Evolutionary conservation across 2,113 vertebrate species (phyloP).

Genomic region (Prionailurus viverrinus): DNA sequence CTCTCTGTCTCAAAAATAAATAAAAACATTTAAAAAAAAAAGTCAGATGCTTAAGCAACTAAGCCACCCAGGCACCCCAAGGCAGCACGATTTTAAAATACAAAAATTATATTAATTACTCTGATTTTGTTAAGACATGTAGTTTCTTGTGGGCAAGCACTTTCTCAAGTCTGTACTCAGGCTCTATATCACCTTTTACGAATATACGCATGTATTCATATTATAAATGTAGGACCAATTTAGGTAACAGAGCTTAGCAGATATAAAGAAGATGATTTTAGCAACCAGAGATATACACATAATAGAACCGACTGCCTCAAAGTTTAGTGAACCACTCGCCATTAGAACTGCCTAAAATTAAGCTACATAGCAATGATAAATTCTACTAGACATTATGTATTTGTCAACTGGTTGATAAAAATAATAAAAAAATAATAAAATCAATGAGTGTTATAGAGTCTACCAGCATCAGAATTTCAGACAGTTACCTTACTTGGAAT

Average conservation of each 20-base stretch:
- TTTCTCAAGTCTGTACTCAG: neutral
- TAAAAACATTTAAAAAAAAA: no score
- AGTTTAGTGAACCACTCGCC: neutral
- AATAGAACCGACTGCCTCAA: neutral
- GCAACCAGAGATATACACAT: neutral
- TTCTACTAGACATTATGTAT: neutral
- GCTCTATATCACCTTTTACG: neutral
- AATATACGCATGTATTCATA: neutral
- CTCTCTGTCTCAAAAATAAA: no score
- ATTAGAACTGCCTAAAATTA: neutral
- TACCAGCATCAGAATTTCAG: neutral
- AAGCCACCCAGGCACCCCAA: neutral
- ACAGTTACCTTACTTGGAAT: neutral
- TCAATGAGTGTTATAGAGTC: neutral
- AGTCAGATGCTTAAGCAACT: no score
- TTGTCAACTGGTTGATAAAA: neutral
- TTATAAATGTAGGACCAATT: neutral
- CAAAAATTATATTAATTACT: neutral
- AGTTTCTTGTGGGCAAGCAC: neutral
- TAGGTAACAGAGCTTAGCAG: neutral
- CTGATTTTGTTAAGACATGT: neutral
- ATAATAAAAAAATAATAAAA: neutral
- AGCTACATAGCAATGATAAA: neutral
- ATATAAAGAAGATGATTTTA: neutral
- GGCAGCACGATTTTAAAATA: neutral